phyloP scores from a whole-genome alignment of 2,113 vertebrate genomes.

The Channa argus region DNA sequence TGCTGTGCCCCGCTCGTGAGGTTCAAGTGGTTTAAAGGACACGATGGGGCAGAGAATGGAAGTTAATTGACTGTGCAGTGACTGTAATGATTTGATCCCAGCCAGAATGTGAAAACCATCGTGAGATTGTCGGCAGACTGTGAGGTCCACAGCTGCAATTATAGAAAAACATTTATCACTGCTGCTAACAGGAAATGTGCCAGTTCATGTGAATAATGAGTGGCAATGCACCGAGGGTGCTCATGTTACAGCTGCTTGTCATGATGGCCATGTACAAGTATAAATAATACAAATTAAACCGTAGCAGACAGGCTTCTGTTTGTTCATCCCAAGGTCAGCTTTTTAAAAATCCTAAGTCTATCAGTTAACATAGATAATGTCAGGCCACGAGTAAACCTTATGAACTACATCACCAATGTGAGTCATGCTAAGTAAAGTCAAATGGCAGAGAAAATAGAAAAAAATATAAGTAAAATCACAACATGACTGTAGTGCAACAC shows the following conservation, averaged over 20 bases:
- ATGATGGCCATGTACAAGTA: not conserved
- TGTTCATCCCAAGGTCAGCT: too few relatives aligned
- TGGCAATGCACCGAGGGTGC: not conserved
- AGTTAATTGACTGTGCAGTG: conserved; percentile 66
- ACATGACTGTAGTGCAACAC: too few relatives aligned
- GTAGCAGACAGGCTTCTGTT: too few relatives aligned
- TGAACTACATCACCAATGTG: too few relatives aligned
- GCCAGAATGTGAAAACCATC: conserved; percentile 41
- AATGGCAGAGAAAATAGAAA: too few relatives aligned
- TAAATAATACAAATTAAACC: too few relatives aligned
- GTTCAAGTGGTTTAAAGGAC: conserved; percentile 63
- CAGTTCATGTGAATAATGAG: not conserved
- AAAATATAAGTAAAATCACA: too few relatives aligned
- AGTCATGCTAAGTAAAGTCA: too few relatives aligned
- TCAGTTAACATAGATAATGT: too few relatives aligned
- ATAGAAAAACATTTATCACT: conserved; percentile 21
- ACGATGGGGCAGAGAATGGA: conserved; percentile 49
- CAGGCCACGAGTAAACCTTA: too few relatives aligned
- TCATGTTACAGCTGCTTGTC: not conserved
- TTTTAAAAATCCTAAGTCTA: too few relatives aligned
- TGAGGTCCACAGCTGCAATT: conserved; percentile 36
- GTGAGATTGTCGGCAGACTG: conserved; percentile 15
- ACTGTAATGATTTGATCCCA: conserved; percentile 63
- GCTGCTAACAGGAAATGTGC: conserved; percentile 31
- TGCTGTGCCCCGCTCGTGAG: conserved; percentile 27